Percentiles rank a stretch among this genome's conserved stretches.
Evolutionary conservation across 2,888 invertebrate species (phyloP).

Genomic region (Hirtodrosophila trivittata): DNA sequence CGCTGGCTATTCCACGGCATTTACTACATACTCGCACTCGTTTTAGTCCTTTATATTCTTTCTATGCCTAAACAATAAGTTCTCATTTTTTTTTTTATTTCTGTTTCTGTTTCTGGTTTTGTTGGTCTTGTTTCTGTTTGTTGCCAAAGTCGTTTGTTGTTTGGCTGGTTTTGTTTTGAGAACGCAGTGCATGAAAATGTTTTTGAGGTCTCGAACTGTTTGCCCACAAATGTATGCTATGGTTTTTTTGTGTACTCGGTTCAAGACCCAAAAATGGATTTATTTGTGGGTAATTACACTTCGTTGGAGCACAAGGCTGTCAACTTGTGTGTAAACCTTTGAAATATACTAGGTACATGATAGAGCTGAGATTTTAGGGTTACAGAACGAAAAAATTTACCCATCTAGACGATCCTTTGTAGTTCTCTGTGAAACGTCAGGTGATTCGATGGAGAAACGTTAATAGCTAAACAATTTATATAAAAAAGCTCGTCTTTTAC

Average conservation of each 20-base stretch:
- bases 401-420: too few species aligned
- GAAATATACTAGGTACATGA: too few species aligned
- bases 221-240: slow-evolving; percentile 29
- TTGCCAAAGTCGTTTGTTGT: slow-evolving; percentile 6
- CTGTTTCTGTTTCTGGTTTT: slow-evolving; percentile 11
- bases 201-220: slow-evolving; percentile 12
- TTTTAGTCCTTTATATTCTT: slow-evolving; percentile 1
- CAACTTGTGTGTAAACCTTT: too few species aligned
- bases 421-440: too few species aligned
- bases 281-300: not conserved
- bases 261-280: not conserved
- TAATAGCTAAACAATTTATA: too few species aligned
- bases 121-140: too few species aligned
- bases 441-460: too few species aligned
- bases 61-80: slow-evolving; percentile 16
- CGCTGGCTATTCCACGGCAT: slow-evolving; percentile 9
- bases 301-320: not conserved
- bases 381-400: too few species aligned
- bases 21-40: too few species aligned
- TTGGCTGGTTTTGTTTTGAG: slow-evolving; percentile 14
- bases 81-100: not conserved
- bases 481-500: too few species aligned
- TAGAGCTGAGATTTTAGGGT: too few species aligned
- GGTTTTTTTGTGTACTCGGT: slow-evolving; percentile 19
- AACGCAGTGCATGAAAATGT: slow-evolving; percentile 27